phyloP scores from a whole-genome alignment of 2,797 vertebrate species.

The Pseudotriccus pelzelni region DNA sequence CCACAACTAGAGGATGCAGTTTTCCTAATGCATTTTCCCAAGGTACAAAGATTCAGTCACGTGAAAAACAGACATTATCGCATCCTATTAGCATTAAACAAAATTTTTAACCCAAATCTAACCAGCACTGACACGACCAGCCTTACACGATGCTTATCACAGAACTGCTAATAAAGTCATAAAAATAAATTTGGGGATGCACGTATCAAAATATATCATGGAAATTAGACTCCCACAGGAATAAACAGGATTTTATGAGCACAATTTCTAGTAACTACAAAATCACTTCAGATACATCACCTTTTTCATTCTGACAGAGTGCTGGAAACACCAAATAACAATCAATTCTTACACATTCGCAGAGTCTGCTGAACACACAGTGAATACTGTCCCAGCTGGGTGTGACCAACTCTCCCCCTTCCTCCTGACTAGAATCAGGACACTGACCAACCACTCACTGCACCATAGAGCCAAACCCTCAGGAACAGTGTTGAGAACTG shows the following conservation, averaged over 20 bases:
- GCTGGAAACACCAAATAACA: background rate
- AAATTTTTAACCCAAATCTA: background rate
- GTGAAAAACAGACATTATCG: background rate
- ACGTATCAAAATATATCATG: background rate
- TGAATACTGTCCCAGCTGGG: background rate
- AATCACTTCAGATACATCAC: background rate
- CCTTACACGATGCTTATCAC: background rate
- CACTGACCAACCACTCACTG: background rate
- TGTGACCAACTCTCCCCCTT: background rate
- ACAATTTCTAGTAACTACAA: background rate
- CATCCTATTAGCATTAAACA: background rate
- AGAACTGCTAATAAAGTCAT: background rate
- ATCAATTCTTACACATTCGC: background rate
- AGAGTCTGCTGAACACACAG: background rate
- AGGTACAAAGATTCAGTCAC: background rate
- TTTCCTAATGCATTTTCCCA: background rate
- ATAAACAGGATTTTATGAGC: background rate
- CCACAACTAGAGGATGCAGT: background rate
- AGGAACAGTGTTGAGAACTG: rapidly evolving
- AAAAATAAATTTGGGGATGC: background rate
- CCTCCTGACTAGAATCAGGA: background rate
- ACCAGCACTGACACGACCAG: background rate
- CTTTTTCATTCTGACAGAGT: background rate
- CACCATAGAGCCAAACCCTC: background rate
- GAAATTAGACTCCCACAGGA: background rate